Base-by-base conservation (phyloP, 2,113 vertebrate species). In the Geococcyx californianus region DNA sequence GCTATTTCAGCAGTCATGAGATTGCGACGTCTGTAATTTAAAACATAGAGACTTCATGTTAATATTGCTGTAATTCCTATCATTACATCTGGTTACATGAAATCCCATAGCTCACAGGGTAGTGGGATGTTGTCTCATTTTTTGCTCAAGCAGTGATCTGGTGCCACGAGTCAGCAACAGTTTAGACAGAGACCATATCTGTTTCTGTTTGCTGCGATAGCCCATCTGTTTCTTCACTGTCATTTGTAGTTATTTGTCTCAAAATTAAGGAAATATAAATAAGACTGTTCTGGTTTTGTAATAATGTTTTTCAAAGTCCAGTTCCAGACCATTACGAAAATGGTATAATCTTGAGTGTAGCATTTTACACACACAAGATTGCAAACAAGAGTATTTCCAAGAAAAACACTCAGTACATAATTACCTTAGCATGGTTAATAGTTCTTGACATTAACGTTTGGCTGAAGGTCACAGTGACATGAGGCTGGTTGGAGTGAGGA, bases 141-240 rank as follows among this genome's bases (percentile, higher is more conserved):
- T 91, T 88, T 94, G 45, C 89, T 79, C 72, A 76, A 15, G 80
- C 16, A 14, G 8, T 85, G 42, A 84, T 87, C 87, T 92, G 70
- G 36, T 69, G 72, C 59, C 36, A 40, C 3, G 42, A 94, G 60
- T 95, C 91, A 94, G 84, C 10, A 33, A 16, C n/a, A 66, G 36
- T 95, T 84, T 90, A 56, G 93, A 85, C 18, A 69, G 60, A 96
- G 44, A 67, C 40, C 11, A 0, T 92, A 85, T 92, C 92, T 95
- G 77, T 59, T 95, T 94, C 60, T 84, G 7, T 94, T 96, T 72
- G 11, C 51, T 76, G 58, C 77, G 78, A 49, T 47, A 93, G 42
- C 49, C 87, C 94, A 72, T 97, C 94, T 97, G 84, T 83, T 97
- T 88, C 58, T 93, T 89, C 40, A 89, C 69, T 62, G 29, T 54